Evolutionary conservation across 2,113 vertebrate genomes (phyloP).

Genomic region (Nothoprocta pentlandii): DNA sequence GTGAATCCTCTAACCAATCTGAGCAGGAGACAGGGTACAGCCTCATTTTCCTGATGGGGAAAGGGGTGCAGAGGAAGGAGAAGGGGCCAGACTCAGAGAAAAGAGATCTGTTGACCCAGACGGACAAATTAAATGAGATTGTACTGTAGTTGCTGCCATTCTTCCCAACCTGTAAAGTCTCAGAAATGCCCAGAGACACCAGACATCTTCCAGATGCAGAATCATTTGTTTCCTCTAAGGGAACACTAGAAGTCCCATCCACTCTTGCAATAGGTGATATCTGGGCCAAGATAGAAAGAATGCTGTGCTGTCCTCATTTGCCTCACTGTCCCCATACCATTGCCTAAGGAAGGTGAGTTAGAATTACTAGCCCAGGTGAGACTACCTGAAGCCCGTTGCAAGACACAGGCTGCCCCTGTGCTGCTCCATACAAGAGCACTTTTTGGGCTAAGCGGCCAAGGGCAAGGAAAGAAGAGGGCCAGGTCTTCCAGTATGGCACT

Average conservation of each 20-base stretch:
- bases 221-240: neutral
- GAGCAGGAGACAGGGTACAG: neutral
- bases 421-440: neutral
- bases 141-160: neutral
- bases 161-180: neutral
- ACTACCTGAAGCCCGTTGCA: neutral
- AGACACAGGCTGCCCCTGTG: neutral
- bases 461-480: fast-evolving
- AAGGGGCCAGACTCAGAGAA: neutral
- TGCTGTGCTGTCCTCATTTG: neutral
- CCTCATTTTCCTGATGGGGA: neutral
- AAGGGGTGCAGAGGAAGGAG: neutral
- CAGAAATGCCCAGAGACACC: fast-evolving
- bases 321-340: neutral
- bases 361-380: neutral
- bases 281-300: neutral
- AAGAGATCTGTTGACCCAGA: neutral
- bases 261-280: neutral
- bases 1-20: neutral
- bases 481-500: fast-evolving
- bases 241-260: fast-evolving
- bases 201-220: neutral
- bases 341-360: fast-evolving
- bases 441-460: fast-evolving
- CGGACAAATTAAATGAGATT: neutral